These are phyloP conservation scores for Plebejus anna DNA, from an alignment of 2,888 invertebrate species.

Conservation along the genomic window DNA sequence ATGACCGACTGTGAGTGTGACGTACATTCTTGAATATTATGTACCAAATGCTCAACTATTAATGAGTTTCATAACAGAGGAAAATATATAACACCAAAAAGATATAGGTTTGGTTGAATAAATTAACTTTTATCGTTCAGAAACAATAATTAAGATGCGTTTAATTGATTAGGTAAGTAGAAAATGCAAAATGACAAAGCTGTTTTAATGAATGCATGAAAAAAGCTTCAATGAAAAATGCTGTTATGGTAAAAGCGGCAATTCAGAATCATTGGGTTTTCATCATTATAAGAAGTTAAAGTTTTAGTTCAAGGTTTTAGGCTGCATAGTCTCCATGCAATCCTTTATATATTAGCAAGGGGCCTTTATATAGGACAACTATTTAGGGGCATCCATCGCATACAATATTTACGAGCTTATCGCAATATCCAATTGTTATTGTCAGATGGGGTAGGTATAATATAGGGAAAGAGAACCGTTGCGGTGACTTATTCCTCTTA, in stretches of 20 bases:
- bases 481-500: background rate
- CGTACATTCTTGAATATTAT: slow-evolving; percentile 11
- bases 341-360: background rate
- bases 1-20: slow-evolving; percentile 25
- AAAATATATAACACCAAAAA: background rate
- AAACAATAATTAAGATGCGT: background rate
- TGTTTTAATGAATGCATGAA: slow-evolving; percentile 2
- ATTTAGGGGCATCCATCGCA: background rate
- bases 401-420: background rate
- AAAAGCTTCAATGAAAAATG: slow-evolving; percentile 22
- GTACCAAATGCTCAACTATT: slow-evolving; percentile 15
- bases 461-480: background rate
- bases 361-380: background rate
- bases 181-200: background rate
- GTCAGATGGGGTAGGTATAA: background rate
- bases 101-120: no score
- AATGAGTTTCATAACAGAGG: background rate
- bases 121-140: background rate
- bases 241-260: slow-evolving; percentile 9
- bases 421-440: background rate
- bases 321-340: background rate
- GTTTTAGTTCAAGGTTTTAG: background rate
- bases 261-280: background rate
- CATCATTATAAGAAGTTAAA: background rate
- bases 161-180: background rate